Conservation (phyloP, 2,113 vertebrate species). For the Corythoichthys intestinalis region DNA sequence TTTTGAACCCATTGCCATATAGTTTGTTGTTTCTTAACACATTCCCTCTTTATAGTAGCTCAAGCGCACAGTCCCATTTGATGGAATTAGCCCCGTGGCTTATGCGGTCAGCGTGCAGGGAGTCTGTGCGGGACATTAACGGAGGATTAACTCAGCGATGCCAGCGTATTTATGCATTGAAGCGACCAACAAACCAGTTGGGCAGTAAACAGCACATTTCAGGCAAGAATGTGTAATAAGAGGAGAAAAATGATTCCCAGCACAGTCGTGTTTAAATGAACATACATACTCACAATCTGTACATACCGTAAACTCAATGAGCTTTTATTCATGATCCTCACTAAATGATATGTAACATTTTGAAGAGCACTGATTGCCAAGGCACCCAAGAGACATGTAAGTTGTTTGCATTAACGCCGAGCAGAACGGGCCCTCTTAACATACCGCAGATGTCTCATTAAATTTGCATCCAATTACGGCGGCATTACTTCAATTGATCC, state of each 20-base stretch:
- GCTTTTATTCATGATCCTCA: background rate
- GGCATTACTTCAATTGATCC: conserved; percentile 53
- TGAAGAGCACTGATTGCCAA: conserved; percentile 23
- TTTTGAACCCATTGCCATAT: background rate
- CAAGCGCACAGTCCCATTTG: conserved; percentile 31
- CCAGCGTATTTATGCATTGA: background rate
- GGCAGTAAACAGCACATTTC: background rate
- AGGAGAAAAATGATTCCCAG: background rate
- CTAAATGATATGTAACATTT: conserved; percentile 16
- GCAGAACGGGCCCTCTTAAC: conserved; percentile 46
- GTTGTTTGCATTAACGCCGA: conserved; percentile 44
- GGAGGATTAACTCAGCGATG: conserved; percentile 40
- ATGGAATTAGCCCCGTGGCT: conserved; percentile 39
- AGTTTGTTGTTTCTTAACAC: background rate
- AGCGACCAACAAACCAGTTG: conserved; percentile 22
- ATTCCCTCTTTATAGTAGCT: conserved; percentile 9
- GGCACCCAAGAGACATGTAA: conserved; percentile 3
- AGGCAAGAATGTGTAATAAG: background rate
- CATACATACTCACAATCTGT: background rate
- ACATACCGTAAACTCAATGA: background rate
- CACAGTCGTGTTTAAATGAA: background rate
- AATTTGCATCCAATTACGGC: conserved; percentile 54
- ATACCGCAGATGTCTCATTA: conserved; percentile 56
- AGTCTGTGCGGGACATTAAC: conserved; percentile 52
- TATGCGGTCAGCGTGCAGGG: conserved; percentile 45